Evolutionary conservation across 2,113 vertebrate species (phyloP).

Genomic region (Ginglymostoma cirratum): DNA sequence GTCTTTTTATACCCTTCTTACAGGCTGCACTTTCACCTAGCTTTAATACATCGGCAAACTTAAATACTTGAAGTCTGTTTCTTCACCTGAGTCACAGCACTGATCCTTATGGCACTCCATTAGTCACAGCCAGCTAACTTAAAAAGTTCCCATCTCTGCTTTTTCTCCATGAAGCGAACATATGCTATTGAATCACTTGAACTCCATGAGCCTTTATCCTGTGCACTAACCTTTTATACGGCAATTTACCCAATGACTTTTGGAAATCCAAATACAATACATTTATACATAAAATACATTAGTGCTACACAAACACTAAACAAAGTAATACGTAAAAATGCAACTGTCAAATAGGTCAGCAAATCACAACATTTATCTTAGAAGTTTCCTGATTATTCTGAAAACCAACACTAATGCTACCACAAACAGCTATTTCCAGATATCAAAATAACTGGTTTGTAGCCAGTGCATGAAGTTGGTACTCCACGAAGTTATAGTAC

Average conservation of each 20-base stretch:
- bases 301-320: neutral
- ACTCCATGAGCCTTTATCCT: neutral
- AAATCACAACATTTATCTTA: neutral
- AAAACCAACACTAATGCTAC: neutral
- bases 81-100: neutral
- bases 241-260: neutral
- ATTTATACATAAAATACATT: neutral
- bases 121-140: neutral
- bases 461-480: neutral
- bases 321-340: neutral
- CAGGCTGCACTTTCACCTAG: neutral
- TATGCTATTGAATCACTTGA: neutral
- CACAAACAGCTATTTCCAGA: neutral
- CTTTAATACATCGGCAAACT: neutral
- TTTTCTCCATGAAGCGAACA: neutral
- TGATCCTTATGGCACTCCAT: neutral
- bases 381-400: neutral
- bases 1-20: neutral
- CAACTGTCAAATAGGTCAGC: neutral
- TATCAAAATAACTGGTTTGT: neutral
- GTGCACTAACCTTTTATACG: neutral
- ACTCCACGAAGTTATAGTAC: neutral
- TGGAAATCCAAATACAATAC: neutral
- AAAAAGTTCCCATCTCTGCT: neutral
- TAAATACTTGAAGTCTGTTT: neutral